Evolutionary conservation across 2,113 vertebrate species (phyloP).

Genomic region (Candoia aspera): DNA sequence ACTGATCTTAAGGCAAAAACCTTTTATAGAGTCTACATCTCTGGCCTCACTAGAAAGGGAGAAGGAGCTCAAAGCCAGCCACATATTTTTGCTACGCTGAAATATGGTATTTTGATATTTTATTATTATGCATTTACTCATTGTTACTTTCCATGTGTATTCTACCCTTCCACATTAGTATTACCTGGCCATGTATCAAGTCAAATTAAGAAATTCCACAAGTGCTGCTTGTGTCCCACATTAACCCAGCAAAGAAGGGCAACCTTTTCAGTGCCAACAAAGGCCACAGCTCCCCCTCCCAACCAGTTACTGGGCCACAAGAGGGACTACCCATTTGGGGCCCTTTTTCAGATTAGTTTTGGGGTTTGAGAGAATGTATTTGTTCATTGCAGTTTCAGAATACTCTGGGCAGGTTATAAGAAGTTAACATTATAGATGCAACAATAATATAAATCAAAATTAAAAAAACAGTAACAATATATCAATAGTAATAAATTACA

Average conservation of each 20-base stretch:
- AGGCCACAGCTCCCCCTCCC: background rate
- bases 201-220: background rate
- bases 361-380: too few species aligned
- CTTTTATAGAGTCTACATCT: conserved; percentile 70
- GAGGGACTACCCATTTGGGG: too few species aligned
- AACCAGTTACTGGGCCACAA: background rate
- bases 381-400: too few species aligned
- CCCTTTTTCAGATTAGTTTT: too few species aligned
- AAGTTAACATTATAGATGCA: too few species aligned
- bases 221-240: background rate
- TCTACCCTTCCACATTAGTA: background rate
- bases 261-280: background rate
- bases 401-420: too few species aligned
- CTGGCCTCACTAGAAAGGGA: conserved; percentile 78
- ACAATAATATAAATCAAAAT: too few species aligned
- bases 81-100: conserved; percentile 52
- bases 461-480: too few species aligned
- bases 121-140: background rate
- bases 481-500: too few species aligned
- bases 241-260: background rate
- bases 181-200: background rate
- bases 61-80: conserved; percentile 68
- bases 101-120: conserved; percentile 55
- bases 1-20: conserved; percentile 62
- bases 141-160: background rate